Percentiles rank a stretch among this genome's conserved stretches.
phyloP scores from a whole-genome alignment of 2,797 vertebrate species.

The Xenops minutus region DNA sequence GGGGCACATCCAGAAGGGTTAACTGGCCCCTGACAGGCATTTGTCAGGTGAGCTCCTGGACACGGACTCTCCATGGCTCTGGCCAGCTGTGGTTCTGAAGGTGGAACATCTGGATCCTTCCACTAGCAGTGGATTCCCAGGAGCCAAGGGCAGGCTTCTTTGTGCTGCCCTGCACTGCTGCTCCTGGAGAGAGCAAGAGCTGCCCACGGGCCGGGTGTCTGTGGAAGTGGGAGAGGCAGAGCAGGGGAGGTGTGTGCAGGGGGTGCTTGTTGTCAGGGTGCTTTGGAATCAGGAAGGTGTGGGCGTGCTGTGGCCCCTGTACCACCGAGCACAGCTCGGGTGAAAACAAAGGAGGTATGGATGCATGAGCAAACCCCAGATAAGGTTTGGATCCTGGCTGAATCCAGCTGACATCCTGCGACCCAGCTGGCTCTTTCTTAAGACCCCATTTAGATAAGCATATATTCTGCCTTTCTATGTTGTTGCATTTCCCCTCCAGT shows the following conservation, averaged over 20 bases:
- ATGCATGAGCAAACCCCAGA: neutral
- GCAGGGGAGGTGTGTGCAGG: neutral
- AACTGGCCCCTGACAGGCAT: neutral
- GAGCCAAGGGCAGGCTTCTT: neutral
- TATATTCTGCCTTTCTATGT: neutral
- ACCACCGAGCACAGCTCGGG: neutral
- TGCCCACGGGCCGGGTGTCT: neutral
- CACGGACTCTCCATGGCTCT: neutral
- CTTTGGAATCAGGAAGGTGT: neutral
- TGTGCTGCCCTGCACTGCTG: neutral
- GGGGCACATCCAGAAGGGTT: neutral
- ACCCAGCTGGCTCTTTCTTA: neutral
- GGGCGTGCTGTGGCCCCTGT: neutral
- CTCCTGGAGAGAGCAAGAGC: neutral
- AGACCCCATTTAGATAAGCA: neutral
- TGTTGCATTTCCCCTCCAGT: neutral
- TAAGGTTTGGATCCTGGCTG: neutral
- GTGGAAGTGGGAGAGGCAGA: neutral
- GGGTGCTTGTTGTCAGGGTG: neutral
- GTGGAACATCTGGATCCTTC: neutral
- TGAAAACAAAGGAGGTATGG: neutral
- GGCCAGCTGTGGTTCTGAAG: neutral
- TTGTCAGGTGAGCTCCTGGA: neutral
- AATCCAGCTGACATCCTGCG: neutral
- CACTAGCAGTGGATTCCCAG: neutral